phyloP scores from a whole-genome alignment of 2,888 invertebrate species.

The Molorchus minor region DNA sequence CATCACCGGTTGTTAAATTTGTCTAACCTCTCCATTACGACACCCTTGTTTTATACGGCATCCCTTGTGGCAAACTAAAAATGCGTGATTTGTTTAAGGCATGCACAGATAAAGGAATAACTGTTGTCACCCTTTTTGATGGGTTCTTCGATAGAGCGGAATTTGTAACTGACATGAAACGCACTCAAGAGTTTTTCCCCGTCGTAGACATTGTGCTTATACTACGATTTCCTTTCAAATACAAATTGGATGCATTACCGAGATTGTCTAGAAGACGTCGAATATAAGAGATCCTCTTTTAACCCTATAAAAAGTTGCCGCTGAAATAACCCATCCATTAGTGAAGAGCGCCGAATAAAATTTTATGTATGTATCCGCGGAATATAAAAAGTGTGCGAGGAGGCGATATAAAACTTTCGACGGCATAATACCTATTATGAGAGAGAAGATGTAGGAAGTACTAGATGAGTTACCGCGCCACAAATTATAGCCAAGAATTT shows the following conservation, averaged over 20 bases:
- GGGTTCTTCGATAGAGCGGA: conserved; percentile 33
- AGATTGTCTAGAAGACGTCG: conserved; percentile 36
- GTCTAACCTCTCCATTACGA: conserved; percentile 11
- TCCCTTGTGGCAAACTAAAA: conserved; percentile 28
- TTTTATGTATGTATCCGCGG: background rate
- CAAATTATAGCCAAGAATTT: no score
- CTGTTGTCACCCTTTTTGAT: conserved; percentile 42
- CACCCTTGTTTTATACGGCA: conserved; percentile 1
- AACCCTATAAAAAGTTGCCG: conserved; percentile 34
- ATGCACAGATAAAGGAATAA: conserved; percentile 46
- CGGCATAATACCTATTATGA: no score
- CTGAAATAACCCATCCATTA: conserved; percentile 2
- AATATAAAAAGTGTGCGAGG: background rate
- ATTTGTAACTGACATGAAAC: conserved; percentile 33
- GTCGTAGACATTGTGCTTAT: conserved; percentile 24
- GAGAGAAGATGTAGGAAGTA: no score
- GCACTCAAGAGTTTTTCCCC: conserved; percentile 35
- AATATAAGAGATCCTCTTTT: conserved; percentile 37
- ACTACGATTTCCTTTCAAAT: conserved; percentile 30
- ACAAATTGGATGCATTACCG: conserved; percentile 39
- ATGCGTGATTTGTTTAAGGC: conserved; percentile 48
- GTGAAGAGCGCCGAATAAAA: background rate
- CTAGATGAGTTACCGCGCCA: no score
- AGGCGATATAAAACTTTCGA: background rate
- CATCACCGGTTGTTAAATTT: conserved; percentile 7